phyloP scores from a whole-genome alignment of 1,140 invertebrate species.

The Drosophila orosa region DNA sequence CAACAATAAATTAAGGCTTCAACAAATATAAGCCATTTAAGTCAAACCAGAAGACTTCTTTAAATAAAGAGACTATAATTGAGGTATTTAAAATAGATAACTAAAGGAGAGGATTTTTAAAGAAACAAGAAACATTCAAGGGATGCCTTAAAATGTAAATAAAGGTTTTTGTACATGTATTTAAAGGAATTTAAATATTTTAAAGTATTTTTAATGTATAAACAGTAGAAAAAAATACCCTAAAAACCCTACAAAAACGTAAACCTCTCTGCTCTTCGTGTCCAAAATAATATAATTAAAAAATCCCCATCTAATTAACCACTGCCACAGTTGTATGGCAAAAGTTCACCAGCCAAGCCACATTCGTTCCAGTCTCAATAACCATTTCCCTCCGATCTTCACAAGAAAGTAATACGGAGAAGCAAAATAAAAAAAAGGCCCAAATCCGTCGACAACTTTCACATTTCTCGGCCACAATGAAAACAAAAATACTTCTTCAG shows the following conservation, averaged over 20 bases:
- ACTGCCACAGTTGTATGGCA: constrained; percentile 40
- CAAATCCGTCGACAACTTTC: constrained; percentile 53
- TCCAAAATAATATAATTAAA: background rate
- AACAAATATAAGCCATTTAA: background rate
- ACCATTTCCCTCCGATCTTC: constrained; percentile 31
- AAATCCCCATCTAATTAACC: constrained; percentile 27
- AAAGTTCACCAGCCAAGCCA: constrained; percentile 29
- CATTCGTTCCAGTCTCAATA: constrained; percentile 45
- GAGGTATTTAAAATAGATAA: background rate
- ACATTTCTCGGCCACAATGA: constrained; percentile 50
- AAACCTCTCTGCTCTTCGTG: no score
- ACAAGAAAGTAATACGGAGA: constrained; percentile 26
- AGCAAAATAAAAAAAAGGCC: constrained; percentile 17
- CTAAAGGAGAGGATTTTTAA: background rate
- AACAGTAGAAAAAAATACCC: no score
- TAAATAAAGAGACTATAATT: background rate
- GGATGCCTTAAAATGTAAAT: background rate
- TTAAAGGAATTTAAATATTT: no score
- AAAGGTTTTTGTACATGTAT: background rate
- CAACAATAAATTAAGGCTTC: constrained; percentile 1
- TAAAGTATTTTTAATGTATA: background rate
- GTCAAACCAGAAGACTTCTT: background rate
- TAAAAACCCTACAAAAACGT: background rate
- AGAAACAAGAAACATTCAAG: background rate
- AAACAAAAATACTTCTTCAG: constrained; percentile 43